Conservation (phyloP, 2,888 invertebrate genomes). For the Harmothoe impar region DNA sequence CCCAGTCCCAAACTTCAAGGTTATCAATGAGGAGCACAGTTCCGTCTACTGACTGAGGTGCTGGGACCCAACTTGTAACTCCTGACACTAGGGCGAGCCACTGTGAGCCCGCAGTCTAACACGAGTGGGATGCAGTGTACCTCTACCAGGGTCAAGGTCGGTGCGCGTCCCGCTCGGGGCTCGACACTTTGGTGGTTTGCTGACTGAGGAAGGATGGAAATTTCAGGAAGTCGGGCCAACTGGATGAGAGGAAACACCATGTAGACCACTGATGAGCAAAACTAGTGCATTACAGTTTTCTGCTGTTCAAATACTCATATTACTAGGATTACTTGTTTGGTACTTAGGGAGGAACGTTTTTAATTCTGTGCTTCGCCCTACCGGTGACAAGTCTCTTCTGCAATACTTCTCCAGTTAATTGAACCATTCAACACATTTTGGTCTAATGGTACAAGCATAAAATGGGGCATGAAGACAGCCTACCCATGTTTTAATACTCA, state of each 20-base stretch:
- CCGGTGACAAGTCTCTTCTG: no score
- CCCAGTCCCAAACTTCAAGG: no score
- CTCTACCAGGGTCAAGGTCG: conserved; percentile 52
- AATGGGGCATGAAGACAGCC: no score
- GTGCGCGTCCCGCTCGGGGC: conserved; percentile 40
- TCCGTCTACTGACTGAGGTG: no score
- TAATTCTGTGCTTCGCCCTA: no score
- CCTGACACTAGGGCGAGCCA: conserved; percentile 22
- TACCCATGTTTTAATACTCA: no score
- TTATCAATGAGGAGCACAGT: no score
- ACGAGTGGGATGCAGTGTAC: neutral
- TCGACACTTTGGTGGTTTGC: conserved; percentile 9
- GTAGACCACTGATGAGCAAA: neutral
- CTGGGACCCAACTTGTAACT: neutral
- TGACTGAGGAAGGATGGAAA: conserved; percentile 59
- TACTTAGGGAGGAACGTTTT: no score
- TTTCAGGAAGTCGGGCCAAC: conserved; percentile 60
- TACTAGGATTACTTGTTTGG: no score
- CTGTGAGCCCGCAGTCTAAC: neutral
- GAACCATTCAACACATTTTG: no score
- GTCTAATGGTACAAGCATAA: no score
- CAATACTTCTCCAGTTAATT: no score
- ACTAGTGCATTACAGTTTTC: neutral
- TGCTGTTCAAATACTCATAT: neutral
- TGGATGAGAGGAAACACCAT: conserved; percentile 12